These are phyloP conservation scores for Antrozous pallidus DNA, from an alignment of 2,797 vertebrate genomes.

Conservation along the genomic window DNA sequence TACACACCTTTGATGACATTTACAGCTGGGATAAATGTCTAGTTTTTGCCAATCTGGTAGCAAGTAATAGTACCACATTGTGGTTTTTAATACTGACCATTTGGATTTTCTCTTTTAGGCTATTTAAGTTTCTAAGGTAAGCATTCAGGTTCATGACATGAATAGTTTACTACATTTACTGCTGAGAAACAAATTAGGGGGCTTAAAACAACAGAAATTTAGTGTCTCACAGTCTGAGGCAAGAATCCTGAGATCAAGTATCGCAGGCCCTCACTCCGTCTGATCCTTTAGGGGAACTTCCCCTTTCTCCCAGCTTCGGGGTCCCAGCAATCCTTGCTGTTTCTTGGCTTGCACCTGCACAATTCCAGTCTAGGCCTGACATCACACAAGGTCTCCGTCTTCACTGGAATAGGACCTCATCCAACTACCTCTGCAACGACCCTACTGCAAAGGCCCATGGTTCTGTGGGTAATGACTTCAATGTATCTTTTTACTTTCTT, in stretches of 20 bases:
- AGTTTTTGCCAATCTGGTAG: not conserved
- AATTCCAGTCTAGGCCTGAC: not conserved
- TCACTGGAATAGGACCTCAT: not conserved
- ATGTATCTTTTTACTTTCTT: not conserved
- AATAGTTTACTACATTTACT: not conserved
- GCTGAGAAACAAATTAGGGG: not conserved
- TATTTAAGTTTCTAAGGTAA: conserved; percentile 13
- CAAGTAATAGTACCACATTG: not conserved
- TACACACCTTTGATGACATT: not conserved
- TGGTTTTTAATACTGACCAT: not conserved
- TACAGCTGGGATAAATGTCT: not conserved
- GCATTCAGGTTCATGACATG: not conserved
- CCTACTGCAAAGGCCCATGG: not conserved
- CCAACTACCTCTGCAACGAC: not conserved
- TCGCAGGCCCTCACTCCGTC: not conserved
- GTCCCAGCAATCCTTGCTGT: not conserved
- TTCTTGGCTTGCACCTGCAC: not conserved
- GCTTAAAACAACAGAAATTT: not conserved
- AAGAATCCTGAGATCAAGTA: not conserved
- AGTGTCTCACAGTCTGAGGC: not conserved
- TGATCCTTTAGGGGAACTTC: not conserved
- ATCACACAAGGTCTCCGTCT: not conserved
- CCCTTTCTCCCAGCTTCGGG: not conserved
- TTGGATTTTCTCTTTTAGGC: not conserved
- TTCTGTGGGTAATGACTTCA: not conserved